phyloP scores from a whole-genome alignment of 2,113 vertebrate genomes.

The Nansenia antarctica region DNA sequence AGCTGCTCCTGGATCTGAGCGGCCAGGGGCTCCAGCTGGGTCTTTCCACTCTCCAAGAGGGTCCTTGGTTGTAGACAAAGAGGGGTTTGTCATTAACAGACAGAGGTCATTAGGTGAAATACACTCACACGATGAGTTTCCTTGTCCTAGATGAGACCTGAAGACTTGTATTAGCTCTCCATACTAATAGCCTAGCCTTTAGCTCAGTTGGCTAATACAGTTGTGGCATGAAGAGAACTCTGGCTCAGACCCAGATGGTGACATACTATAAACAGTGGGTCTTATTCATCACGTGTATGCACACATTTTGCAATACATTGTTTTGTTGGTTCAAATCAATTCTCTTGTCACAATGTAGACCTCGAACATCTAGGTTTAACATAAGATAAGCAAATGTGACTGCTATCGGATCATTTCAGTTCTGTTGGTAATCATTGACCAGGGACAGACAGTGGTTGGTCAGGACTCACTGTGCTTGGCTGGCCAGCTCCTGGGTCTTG shows the following conservation, averaged over 20 bases:
- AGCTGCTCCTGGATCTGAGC: constrained; percentile 54
- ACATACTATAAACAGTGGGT: too few species aligned
- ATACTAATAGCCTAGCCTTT: background rate
- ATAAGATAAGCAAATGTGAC: background rate
- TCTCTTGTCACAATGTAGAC: background rate
- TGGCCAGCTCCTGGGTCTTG: constrained; percentile 36
- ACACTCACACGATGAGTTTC: too few species aligned
- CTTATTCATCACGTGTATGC: too few species aligned
- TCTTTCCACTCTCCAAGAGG: constrained; percentile 41
- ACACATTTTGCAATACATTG: background rate
- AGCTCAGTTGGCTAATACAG: background rate
- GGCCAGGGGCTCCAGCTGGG: constrained; percentile 55
- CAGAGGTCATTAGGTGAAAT: too few species aligned
- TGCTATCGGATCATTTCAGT: too few species aligned
- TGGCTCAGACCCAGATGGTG: too few species aligned
- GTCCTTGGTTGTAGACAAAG: constrained; percentile 42
- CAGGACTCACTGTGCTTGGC: constrained; percentile 30
- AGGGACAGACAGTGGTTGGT: constrained; percentile 68
- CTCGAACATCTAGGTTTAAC: too few species aligned
- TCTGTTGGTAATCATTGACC: background rate
- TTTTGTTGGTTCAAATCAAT: background rate
- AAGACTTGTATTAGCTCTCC: background rate
- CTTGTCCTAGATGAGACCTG: background rate
- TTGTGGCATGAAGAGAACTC: background rate
- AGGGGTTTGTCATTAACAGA: background rate